Percentiles rank a stretch among this genome's conserved stretches.
phyloP scores from a whole-genome alignment of 2,797 vertebrate genomes.

The Galagoides demidoff region DNA sequence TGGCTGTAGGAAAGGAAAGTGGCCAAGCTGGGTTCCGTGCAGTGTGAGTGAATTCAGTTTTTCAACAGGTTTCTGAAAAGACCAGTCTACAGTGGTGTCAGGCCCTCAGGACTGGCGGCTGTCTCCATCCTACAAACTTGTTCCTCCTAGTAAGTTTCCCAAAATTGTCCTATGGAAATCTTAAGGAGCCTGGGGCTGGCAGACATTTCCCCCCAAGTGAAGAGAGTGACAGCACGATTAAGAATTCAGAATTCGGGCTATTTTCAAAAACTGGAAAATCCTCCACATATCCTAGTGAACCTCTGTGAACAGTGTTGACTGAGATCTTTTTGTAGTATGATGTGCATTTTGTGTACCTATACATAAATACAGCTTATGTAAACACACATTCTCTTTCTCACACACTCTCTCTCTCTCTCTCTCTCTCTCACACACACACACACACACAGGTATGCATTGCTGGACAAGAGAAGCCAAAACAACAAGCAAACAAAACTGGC shows the following conservation, averaged over 20 bases:
- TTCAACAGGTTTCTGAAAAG: constrained; percentile 90
- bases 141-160: constrained; percentile 71
- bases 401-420: too few species aligned
- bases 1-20: constrained; percentile 45
- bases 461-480: not conserved
- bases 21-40: not conserved
- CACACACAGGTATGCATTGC: not conserved
- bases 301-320: not conserved
- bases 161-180: constrained; percentile 42
- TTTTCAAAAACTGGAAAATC: not conserved
- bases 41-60: constrained; percentile 82
- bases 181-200: not conserved
- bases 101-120: constrained; percentile 1
- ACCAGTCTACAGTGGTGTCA: not conserved
- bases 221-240: not conserved
- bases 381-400: not conserved
- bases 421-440: too few species aligned
- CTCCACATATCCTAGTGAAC: not conserved
- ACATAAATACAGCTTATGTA: not conserved
- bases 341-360: not conserved
- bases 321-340: not conserved
- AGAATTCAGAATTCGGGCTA: not conserved
- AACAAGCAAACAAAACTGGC: not conserved
- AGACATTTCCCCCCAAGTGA: not conserved
- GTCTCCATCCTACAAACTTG: constrained; percentile 31